Evolutionary conservation across 2,797 vertebrate species (phyloP), one percentile per base, ranked within the genome.

Genomic region (Kryptopterus vitreolus): DNA sequence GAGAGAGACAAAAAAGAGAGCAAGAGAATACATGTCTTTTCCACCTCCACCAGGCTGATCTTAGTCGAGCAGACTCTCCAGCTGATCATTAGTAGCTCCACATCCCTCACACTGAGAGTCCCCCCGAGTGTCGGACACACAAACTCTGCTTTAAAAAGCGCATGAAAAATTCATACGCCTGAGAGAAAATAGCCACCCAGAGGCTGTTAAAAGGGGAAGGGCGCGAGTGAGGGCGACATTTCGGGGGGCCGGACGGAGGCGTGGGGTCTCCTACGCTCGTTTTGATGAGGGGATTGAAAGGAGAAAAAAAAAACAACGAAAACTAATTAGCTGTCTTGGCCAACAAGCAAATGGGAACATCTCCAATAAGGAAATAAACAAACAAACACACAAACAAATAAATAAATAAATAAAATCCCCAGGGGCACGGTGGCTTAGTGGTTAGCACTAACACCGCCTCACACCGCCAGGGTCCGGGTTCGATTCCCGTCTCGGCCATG

Each of bases 161-260:
- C 88, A 88, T 90, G 73, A 90, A 91, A 90, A 84, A 91, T 89
- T 90, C 84, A 89, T 83, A 63, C 57, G 78, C 81, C 31, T 61
- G 81, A 85, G 79, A 82, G 62, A 76, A 77, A 87, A 86, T 80
- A 63, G 48, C 86, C 86, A 85, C 73, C 63, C 80, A 83, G 85
- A 89, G 83, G 83, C 80, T 70, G 85, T 89, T 91, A 90, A 90
- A 89, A 82, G 76, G 76, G 84, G 84, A 87, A 68, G 52, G 80
- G 81, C 71, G n/a, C 0, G 80, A 79, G 82, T 53, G 72, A 81
- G 76, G 87, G 18, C 48, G 46, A 76, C 74, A 63, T 52, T 52
- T 50, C 61, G 38, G 55, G 55, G n/a, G 11, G n/a, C 74, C 74
- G 24, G 52, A 63, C 2, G 20, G 20, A 1, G 24, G 20, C 43